phyloP scores from a whole-genome alignment of 1,140 invertebrate species.

The Atta colombica region DNA sequence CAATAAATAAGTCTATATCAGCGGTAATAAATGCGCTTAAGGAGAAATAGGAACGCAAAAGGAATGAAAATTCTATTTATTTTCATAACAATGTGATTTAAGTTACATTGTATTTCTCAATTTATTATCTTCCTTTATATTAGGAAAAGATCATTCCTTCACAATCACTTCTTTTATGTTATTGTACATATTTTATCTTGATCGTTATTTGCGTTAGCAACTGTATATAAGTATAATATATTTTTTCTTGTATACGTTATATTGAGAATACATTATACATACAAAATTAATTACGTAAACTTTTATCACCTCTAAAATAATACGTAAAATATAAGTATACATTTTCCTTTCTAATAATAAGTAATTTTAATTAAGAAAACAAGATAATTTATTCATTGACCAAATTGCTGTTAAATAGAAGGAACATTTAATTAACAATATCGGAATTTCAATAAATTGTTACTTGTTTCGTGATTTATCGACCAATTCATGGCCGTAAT shows the following conservation, averaged over 20 bases:
- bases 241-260: background rate
- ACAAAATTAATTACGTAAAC: background rate
- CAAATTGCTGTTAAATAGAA: conserved; percentile 26
- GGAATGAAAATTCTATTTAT: conserved; percentile 51
- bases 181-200: background rate
- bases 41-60: conserved; percentile 21
- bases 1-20: conserved; percentile 43
- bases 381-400: background rate
- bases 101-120: conserved; percentile 16
- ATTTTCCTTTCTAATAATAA: background rate
- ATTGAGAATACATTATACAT: background rate
- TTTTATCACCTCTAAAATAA: background rate
- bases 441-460: conserved; percentile 45
- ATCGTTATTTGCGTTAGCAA: background rate
- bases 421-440: conserved; percentile 18
- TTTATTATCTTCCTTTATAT: conserved; percentile 4
- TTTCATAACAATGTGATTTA: conserved; percentile 22
- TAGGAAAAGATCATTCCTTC: background rate
- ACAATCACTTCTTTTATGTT: background rate
- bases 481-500: background rate
- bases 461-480: conserved; percentile 20
- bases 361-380: conserved; percentile 14
- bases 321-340: background rate
- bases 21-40: conserved; percentile 40
- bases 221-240: background rate